Base-by-base conservation (phyloP, 2,797 vertebrate genomes). In the Anabacerthia variegaticeps region DNA sequence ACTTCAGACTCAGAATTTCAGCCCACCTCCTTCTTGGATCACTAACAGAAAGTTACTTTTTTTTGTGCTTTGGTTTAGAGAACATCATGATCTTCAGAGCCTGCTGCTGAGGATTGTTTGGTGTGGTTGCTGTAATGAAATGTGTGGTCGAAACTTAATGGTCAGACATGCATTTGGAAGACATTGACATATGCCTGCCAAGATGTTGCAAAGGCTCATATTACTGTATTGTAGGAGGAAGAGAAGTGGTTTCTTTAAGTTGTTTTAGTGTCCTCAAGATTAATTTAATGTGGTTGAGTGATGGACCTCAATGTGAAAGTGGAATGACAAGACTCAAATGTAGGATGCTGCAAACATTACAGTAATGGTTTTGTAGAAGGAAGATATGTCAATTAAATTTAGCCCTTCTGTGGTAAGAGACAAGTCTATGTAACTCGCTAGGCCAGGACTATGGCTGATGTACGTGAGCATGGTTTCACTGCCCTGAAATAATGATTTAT, bases 181-280 rank as follows among this genome's bases (percentile, higher is more conserved):
- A 30, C 5, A 19, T 23, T 65, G 27, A 43, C 10, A 3, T 52
- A 36, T 20, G 7, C 63, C 67, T 9, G 1, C 81, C 82, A 84
- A 76, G 36, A 66, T 73, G 14, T 26, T 94, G 26, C 26, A 92
- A 71, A 89, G 66, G 32, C 83, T 85, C 2, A 0, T 80, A 36
- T 91, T 67, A 27, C 7, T 55, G 14, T 67, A 36, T 89, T 85
- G 85, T 27, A 72, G 36, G 54, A 79, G 78, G 80, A 91, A 92
- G 46, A 63, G 30, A 85, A 82, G 90, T 79, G 81, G 56, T 91
- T 93, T 94, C 67, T 77, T 81, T 81, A 74, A 79, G 65, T 80
- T 88, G 54, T 20, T 87, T 82, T 87, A 58, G 41, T 44, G 15
- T 93, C 54, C 51, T 73, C 80, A 41, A 73, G 37, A 43, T 80